These are phyloP conservation scores for Pteropus rufus DNA, from an alignment of 2,797 vertebrate species.

Conservation along the genomic window DNA sequence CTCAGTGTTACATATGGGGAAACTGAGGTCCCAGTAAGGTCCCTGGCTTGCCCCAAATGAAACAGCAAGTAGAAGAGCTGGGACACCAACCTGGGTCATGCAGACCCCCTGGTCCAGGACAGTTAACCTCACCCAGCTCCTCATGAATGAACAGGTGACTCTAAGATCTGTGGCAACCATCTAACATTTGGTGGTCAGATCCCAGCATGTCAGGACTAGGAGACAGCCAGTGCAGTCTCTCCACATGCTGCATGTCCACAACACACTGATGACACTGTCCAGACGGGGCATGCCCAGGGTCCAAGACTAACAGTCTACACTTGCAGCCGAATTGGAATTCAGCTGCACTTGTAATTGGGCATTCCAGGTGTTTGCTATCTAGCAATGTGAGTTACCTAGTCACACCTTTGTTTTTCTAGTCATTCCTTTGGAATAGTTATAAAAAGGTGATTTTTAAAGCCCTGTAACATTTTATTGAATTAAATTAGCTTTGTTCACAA, in stretches of 20 bases:
- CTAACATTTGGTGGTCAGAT: background rate
- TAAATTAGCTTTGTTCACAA: background rate
- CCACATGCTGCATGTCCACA: background rate
- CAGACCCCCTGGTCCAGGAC: background rate
- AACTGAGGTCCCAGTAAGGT: background rate
- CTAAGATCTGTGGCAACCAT: background rate
- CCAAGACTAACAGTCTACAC: background rate
- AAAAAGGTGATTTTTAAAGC: background rate
- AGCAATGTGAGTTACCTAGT: background rate
- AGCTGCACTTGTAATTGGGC: background rate
- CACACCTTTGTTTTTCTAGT: background rate
- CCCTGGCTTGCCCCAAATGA: background rate
- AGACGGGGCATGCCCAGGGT: background rate
- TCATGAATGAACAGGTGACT: background rate
- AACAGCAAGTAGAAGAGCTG: background rate
- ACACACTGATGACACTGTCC: background rate
- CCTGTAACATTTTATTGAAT: background rate
- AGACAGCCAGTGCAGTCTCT: background rate
- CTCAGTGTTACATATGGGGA: background rate
- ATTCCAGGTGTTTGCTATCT: background rate
- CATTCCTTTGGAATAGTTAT: background rate
- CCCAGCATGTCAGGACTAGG: background rate
- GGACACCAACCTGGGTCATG: background rate
- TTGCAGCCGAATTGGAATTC: background rate
- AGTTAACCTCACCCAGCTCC: background rate